These are phyloP conservation scores for Melieria crassipennis DNA, from an alignment of 2,888 invertebrate species.

Conservation along the genomic window DNA sequence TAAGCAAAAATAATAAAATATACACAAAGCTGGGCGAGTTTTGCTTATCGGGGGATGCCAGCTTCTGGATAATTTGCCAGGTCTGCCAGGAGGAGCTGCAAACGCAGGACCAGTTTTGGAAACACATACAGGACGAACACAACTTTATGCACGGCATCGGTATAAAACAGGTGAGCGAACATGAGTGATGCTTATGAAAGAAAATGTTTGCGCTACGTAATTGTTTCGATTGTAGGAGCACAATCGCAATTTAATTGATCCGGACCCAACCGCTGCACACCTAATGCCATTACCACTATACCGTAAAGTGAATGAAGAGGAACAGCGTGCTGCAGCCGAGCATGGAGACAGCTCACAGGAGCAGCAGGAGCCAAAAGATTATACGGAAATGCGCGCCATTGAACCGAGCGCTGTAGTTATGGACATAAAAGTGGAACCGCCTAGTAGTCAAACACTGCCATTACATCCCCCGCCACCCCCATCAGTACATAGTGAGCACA, in stretches of 20 bases:
- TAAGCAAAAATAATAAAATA: slow-evolving; percentile 61
- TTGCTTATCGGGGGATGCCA: slow-evolving; percentile 58
- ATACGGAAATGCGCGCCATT: slow-evolving; percentile 54
- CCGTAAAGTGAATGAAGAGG: slow-evolving; percentile 53
- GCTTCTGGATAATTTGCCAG: slow-evolving; percentile 59
- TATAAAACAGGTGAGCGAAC: slow-evolving; percentile 50
- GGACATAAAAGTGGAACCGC: slow-evolving; percentile 58
- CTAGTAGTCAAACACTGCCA: slow-evolving; percentile 42
- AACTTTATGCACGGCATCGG: slow-evolving; percentile 55
- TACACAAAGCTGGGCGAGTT: slow-evolving; percentile 61
- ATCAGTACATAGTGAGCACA: slow-evolving; percentile 33
- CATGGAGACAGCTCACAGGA: slow-evolving; percentile 46
- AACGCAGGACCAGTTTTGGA: slow-evolving; percentile 62
- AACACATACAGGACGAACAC: slow-evolving; percentile 61
- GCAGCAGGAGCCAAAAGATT: slow-evolving; percentile 55
- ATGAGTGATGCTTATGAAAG: background rate
- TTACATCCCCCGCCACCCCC: slow-evolving; percentile 44
- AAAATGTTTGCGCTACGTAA: background rate
- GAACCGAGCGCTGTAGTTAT: slow-evolving; percentile 47
- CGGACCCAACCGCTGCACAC: slow-evolving; percentile 48
- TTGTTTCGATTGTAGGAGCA: slow-evolving; percentile 47
- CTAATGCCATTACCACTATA: slow-evolving; percentile 51
- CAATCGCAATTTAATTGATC: slow-evolving; percentile 54
- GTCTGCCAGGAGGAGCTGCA: slow-evolving; percentile 60
- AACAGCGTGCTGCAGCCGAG: slow-evolving; percentile 47